Conservation (phyloP, 2,113 vertebrate species). For the Alectura lathami region DNA sequence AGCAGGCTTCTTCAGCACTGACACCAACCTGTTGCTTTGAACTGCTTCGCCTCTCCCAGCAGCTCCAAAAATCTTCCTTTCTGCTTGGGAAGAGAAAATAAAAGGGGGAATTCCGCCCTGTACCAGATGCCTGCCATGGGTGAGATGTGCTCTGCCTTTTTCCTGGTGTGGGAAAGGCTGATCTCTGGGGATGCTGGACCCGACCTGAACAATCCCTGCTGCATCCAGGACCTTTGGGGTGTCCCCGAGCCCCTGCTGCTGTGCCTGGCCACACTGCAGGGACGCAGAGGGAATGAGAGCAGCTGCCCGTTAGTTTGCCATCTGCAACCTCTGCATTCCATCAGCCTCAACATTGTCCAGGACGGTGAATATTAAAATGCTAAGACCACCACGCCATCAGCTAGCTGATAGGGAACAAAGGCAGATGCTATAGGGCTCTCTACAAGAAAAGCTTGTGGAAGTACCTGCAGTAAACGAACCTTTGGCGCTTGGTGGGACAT, state of each 20-base stretch:
- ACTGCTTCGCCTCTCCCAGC: not conserved
- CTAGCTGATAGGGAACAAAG: not conserved
- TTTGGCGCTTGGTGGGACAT: not conserved
- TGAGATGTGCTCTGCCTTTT: not conserved
- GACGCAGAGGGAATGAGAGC: not conserved
- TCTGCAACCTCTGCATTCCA: not conserved
- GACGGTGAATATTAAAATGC: not conserved
- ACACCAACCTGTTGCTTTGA: conserved; percentile 19
- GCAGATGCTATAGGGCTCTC: not conserved
- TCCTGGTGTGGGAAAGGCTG: not conserved
- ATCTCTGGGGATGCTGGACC: not conserved
- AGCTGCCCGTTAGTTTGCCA: accelerated
- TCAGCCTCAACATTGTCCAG: not conserved
- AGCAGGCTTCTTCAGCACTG: conserved; percentile 8
- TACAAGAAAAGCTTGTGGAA: not conserved
- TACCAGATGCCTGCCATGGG: not conserved
- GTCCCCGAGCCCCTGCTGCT: not conserved
- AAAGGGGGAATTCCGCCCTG: not conserved
- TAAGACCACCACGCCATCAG: not conserved
- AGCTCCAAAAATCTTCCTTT: not conserved
- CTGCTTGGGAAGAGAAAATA: not conserved
- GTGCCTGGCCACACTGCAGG: accelerated
- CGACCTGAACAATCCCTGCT: not conserved
- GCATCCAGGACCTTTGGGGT: not conserved
- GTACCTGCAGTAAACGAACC: not conserved